Base-by-base conservation (phyloP, 2,113 vertebrate genomes). In the Zosterops hypoxanthus region DNA sequence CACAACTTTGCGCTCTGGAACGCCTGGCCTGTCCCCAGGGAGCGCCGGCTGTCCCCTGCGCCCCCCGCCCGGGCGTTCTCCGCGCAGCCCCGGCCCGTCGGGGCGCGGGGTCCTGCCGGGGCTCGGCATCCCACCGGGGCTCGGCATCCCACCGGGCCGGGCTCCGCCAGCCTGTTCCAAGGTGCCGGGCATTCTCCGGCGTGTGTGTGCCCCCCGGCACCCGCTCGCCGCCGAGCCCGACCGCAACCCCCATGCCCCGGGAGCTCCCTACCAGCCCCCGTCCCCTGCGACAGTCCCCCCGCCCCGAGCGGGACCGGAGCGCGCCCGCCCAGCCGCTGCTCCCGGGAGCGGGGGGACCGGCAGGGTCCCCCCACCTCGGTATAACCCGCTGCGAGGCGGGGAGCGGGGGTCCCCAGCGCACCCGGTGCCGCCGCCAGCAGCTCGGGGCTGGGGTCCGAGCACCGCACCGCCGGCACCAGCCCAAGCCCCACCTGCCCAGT, bases 1-100 rank as follows among this genome's bases (percentile, higher is more conserved):
- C 77, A 71, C 61, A 93, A 96, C 90, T 94, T 95, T 44, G 63
- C 26, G 60, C 52, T 81, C 60, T 14, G n/a, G 65, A 46, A 59
- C 19, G 78, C 26, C 87, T 11, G 90, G 65, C 72, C 66, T 47
- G 60, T 34, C 85, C 89, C 73, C 61, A 8, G 60, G 68, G 82
- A 85, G 22, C 57, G 34, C 29, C 44, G 42, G 8, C 59, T 12
- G 57, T 31, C 47, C 82, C 65, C 76, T 12, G 81, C 44, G 31
- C 47, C 57, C 60, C 65, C 2, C 24, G 28, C 44, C 56, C 56
- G 41, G 24, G 26, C 25, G 29, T 14, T 8, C 53, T 21, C 24
- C 66, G 70, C 31, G 18, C 29, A 60, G 47, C 56, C 69, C 55
- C 39, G 16, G 42, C 53, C 69, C 52, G 52, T 24, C 33, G 60